phyloP scores from a whole-genome alignment of 2,113 vertebrate genomes.

The Heterochromis multidens region DNA sequence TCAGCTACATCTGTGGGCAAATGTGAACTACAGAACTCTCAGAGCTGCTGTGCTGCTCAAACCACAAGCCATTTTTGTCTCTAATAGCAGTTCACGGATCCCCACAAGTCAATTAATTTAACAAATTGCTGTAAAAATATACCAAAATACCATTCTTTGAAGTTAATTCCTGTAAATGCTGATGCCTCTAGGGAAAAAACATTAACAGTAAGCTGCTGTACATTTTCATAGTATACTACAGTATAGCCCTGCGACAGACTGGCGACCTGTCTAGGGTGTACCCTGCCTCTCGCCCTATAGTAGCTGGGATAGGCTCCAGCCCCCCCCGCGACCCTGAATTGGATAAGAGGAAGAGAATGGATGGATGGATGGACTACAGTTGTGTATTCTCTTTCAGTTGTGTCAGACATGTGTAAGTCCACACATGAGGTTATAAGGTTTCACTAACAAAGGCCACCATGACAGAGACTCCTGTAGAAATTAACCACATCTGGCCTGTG shows the following conservation, averaged over 20 bases:
- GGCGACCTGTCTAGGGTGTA: too few relatives aligned
- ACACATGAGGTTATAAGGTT: neutral
- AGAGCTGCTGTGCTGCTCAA: neutral
- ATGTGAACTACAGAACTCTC: neutral
- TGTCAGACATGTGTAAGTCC: neutral
- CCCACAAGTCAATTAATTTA: neutral
- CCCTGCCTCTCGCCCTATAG: too few relatives aligned
- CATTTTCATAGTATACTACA: neutral
- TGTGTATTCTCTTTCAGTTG: neutral
- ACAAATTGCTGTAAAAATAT: neutral
- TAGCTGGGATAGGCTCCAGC: too few relatives aligned
- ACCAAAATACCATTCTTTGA: neutral
- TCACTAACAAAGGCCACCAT: neutral
- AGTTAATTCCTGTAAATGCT: neutral
- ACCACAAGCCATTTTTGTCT: neutral
- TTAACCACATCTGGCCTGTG: neutral
- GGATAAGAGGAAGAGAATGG: too few relatives aligned
- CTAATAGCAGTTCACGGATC: neutral
- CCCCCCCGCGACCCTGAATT: too few relatives aligned
- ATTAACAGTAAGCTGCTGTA: neutral
- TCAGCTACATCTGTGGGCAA: neutral
- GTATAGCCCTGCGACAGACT: too few relatives aligned
- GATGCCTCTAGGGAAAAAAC: neutral
- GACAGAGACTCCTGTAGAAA: neutral
- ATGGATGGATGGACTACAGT: too few relatives aligned